These are phyloP conservation scores for Thereuonema tuberculata DNA, from an alignment of 1,140 invertebrate species.

Conservation along the genomic window DNA sequence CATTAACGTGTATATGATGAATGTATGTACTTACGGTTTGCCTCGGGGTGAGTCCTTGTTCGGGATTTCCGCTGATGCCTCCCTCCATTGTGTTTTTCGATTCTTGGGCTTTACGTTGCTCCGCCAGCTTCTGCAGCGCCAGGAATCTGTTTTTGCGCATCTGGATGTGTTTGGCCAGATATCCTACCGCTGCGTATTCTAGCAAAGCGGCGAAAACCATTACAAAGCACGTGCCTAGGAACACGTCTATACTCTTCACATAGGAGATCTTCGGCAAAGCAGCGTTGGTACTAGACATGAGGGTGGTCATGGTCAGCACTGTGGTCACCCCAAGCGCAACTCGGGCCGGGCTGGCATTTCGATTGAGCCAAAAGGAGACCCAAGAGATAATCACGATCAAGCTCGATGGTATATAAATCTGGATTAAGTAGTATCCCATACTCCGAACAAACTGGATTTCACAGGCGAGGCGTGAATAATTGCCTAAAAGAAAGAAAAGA, in stretches of 20 bases:
- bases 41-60: constrained; percentile 51
- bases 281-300: constrained; percentile 96
- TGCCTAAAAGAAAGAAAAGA: constrained; percentile 47
- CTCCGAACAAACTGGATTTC: constrained; percentile 95
- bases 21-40: constrained; percentile 66
- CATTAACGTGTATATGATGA: too few relatives aligned
- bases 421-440: constrained; percentile 98
- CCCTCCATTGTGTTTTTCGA: not conserved
- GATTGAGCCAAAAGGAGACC: constrained; percentile 91
- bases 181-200: constrained; percentile 87
- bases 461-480: constrained; percentile 92
- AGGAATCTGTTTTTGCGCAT: constrained; percentile 82
- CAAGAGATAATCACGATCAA: constrained; percentile 98
- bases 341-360: constrained; percentile 90
- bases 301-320: constrained; percentile 93
- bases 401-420: constrained; percentile 97
- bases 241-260: constrained; percentile 97
- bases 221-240: constrained; percentile 94
- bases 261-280: constrained; percentile 96
- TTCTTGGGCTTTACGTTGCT: constrained; percentile 54
- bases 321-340: constrained; percentile 93
- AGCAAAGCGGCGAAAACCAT: constrained; percentile 91
- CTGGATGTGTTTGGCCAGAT: constrained; percentile 88
- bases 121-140: constrained; percentile 73
- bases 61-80: constrained; percentile 26